Evolutionary conservation across 1,140 invertebrate species (phyloP), one percentile per base, ranked within the genome.

Genomic region (Drosophila cardini): DNA sequence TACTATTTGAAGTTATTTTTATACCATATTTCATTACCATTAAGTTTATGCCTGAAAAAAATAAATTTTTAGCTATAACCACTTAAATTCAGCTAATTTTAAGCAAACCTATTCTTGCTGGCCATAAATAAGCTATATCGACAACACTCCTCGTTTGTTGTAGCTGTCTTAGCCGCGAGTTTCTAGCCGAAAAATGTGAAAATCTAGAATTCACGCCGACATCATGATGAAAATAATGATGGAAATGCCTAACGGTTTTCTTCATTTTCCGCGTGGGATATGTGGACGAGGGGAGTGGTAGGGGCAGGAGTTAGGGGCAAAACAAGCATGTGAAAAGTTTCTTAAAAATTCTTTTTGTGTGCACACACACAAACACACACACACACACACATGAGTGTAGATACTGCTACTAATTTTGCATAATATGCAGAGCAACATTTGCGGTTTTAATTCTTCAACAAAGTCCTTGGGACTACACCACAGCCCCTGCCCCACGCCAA

Each of bases 261-360:
- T 34, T 32, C n/a, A 6, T 53, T 56, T 56, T 21, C 15, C 18
- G 40, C 4, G 38, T 36, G 7, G 34, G 7, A 9, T 6, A 36
- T 36, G 34, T 26, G 34, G 34, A 6, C 0, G 32, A n/a, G 32
- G 9, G 32, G 9, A 2, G 34, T 1, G 13, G 11, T 18, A 9
- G 16, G 11, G 10, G 15, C 34, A 58, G 52, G 50, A 36, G 57
- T 36, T 36, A 69, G 56, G 21, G 21, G 21, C 63, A 71, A 70
- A 86, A 87, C 82, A 87, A 87, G 78, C 82, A 87, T 86, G 75
- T 86, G 78, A 82, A 86, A 86, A 86, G 78, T 86, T 86, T 86
- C 62, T 86, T 86, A 86, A 87, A 76, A 87, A 86, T 86, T 86
- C 71, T 87, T 86, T 82, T 72, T 86, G 78, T 78, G 77, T 78